phyloP scores from a whole-genome alignment of 2,797 vertebrate species.

The Tiaroga cobitis region DNA sequence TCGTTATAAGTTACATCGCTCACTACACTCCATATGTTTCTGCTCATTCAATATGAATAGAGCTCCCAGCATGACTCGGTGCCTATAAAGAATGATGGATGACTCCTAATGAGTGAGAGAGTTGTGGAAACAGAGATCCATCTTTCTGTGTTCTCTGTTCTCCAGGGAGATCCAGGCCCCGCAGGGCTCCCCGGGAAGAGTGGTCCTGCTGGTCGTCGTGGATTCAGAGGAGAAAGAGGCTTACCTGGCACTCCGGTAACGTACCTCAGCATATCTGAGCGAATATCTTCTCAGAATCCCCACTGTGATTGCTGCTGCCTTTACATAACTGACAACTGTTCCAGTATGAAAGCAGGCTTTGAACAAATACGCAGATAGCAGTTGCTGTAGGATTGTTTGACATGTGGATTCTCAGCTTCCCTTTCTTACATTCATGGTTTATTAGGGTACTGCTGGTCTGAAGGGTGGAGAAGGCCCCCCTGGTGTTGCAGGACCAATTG shows the following conservation, averaged over 20 bases:
- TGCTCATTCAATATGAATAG: constrained; percentile 70
- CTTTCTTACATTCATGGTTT: constrained; percentile 41
- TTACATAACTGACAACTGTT: constrained; percentile 2
- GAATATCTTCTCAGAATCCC: not conserved
- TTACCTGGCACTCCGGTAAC: constrained; percentile 82
- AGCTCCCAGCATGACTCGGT: constrained; percentile 52
- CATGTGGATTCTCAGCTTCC: constrained; percentile 13
- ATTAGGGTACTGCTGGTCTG: constrained; percentile 86
- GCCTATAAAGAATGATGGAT: constrained; percentile 69
- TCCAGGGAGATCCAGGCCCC: constrained; percentile 90
- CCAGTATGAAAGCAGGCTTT: not conserved
- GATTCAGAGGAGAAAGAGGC: constrained; percentile 86
- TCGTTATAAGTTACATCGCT: constrained; percentile 30
- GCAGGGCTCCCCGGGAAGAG: constrained; percentile 83
- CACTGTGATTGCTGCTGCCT: not conserved
- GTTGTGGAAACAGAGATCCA: constrained; percentile 59
- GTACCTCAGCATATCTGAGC: constrained; percentile 35
- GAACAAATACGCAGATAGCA: not conserved
- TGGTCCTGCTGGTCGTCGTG: constrained; percentile 84
- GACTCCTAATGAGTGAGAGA: constrained; percentile 64
- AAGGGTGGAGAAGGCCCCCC: constrained; percentile 89
- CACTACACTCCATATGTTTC: constrained; percentile 45
- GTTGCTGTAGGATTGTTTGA: constrained; percentile 13
- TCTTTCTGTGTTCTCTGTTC: constrained; percentile 58
- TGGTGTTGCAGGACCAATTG: constrained; percentile 80